Evolutionary conservation across 2,888 invertebrate species (phyloP), one percentile per base, ranked within the genome.

Genomic region (Chironomus riparius): DNA sequence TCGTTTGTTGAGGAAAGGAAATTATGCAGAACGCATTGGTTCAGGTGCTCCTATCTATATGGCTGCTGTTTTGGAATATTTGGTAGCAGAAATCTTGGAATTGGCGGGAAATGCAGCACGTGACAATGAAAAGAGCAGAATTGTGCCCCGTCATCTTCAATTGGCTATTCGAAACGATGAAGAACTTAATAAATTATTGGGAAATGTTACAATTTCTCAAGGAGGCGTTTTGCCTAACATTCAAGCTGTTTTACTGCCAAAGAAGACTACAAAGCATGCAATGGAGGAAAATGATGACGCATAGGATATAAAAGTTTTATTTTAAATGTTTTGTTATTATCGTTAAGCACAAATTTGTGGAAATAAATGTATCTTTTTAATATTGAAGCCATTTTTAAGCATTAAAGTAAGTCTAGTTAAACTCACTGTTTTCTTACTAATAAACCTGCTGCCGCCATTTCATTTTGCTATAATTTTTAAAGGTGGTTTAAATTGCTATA

Each of bases 201-300:
- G 88, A 0, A 91, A 91, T 62, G 93, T 93, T 2, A 93, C 92
- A 18, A 93, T 94, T 81, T 90, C 92, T 24, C 91, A 94, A 83
- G 94, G 94, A 77, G 94, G 94, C 79, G 94, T 94, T 0, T 82
- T 95, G 80, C 93, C 94, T 0, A 91, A 91, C 80, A 93, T 93
- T 79, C 90, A 92, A 80, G 87, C 91, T 3, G 88, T 90, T 15
- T 84, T 93, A 1, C 81, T 93, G 77, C 92, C 92, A 73, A 92
- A 91, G 86, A 90, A 92, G 84, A 88, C 90, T 15, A 77, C 78
- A 28, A 78, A 78, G 75, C 77, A n/a, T n/a, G n/a, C n/a, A n/a
- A n/a, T n/a, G n/a, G n/a, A n/a, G n/a, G n/a, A n/a, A n/a, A n/a
- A n/a, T n/a, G n/a, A n/a, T n/a, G n/a, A n/a, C n/a, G n/a, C n/a